Evolutionary conservation across 1,140 invertebrate species (phyloP).

Genomic region (Bicyclus anynana): DNA sequence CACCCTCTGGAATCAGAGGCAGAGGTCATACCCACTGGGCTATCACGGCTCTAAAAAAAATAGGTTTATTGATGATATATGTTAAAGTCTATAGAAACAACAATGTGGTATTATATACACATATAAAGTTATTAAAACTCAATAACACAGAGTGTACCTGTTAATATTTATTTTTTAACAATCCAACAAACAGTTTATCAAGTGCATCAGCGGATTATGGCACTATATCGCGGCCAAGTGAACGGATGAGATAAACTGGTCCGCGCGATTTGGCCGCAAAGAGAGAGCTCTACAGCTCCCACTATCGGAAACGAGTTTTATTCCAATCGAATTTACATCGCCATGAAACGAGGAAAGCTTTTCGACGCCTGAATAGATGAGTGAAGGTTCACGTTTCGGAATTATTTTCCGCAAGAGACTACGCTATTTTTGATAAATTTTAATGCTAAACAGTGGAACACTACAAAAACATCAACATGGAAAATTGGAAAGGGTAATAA

Average conservation of each 20-base stretch:
- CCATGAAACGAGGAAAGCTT: slow-evolving; percentile 31
- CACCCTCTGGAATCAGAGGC: no score
- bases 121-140: no score
- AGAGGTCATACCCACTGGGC: no score
- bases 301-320: slow-evolving; percentile 54
- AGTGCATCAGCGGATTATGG: slow-evolving; percentile 55
- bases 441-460: neutral
- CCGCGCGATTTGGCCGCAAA: slow-evolving; percentile 65
- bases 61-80: no score
- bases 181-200: slow-evolving; percentile 33
- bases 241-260: slow-evolving; percentile 65
- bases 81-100: no score
- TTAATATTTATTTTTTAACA: neutral
- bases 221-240: slow-evolving; percentile 49
- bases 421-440: slow-evolving; percentile 3
- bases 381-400: slow-evolving; percentile 13
- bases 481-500: slow-evolving; percentile 1
- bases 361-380: slow-evolving; percentile 28
- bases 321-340: slow-evolving; percentile 58
- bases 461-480: slow-evolving; percentile 14
- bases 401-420: slow-evolving; percentile 10
- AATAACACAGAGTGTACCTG: no score
- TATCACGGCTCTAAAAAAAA: no score
- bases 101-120: no score
- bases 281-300: slow-evolving; percentile 61